These are phyloP conservation scores for Campylomormyrus numenius DNA, from an alignment of 2,113 vertebrate genomes.

Conservation along the genomic window DNA sequence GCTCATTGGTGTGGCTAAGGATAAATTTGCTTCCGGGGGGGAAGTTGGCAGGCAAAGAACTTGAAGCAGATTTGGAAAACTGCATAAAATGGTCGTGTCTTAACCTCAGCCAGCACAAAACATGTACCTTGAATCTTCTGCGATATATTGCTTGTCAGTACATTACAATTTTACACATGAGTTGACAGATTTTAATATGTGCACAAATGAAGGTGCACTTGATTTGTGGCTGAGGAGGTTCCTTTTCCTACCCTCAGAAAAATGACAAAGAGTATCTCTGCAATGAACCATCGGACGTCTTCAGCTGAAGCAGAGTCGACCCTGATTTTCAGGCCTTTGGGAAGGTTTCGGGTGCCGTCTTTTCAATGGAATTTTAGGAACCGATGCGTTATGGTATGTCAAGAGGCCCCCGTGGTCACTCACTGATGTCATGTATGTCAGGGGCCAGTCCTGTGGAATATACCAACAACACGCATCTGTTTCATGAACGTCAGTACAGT, in stretches of 20 bases:
- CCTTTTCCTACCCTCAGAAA: background rate
- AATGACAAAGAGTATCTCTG: background rate
- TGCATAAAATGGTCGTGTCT: background rate
- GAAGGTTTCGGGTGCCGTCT: no score
- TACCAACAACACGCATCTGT: background rate
- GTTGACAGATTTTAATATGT: background rate
- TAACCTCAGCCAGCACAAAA: background rate
- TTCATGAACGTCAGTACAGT: background rate
- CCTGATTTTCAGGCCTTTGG: background rate
- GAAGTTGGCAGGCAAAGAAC: background rate
- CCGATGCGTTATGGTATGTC: no score
- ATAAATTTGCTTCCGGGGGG: background rate
- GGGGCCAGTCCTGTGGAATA: background rate
- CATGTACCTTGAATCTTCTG: background rate
- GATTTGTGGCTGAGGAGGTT: background rate
- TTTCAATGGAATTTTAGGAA: background rate
- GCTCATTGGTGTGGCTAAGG: background rate
- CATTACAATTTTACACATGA: background rate
- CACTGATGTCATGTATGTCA: background rate
- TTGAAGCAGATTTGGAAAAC: background rate
- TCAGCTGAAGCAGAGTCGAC: background rate
- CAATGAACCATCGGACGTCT: background rate
- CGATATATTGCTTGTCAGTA: background rate
- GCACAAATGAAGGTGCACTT: background rate
- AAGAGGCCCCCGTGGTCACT: background rate